A percentile compares a stretch with the other conserved stretches of the same genome.
Conservation (phyloP, 2,113 vertebrate species). For the Cariama cristata region DNA sequence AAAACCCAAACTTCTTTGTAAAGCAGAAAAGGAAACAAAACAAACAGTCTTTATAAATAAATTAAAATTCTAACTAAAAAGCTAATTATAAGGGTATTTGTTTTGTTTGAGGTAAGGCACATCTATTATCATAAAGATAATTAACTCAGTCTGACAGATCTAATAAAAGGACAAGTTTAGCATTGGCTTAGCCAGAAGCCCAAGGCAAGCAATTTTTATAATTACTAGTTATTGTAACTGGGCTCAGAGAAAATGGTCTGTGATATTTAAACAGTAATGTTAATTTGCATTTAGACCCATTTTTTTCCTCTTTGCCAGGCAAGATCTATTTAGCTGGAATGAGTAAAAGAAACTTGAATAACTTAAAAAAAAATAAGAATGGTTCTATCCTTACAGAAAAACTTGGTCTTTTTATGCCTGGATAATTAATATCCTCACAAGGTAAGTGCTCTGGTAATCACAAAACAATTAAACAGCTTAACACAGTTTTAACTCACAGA, state of each 20-base stretch:
- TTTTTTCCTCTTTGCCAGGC: slow-evolving; percentile 60
- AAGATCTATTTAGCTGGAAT: slow-evolving; percentile 75
- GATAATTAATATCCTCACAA: slow-evolving; percentile 66
- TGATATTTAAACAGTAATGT: slow-evolving; percentile 86
- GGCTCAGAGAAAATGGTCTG: slow-evolving; percentile 85
- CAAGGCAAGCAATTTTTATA: slow-evolving; percentile 89
- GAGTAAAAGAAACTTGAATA: slow-evolving; percentile 72
- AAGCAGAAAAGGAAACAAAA: slow-evolving; percentile 72
- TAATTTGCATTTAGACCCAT: slow-evolving; percentile 84
- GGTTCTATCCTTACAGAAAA: slow-evolving; percentile 35
- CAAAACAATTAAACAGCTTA: slow-evolving; percentile 65
- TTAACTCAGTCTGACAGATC: slow-evolving; percentile 89
- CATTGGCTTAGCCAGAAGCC: slow-evolving; percentile 84
- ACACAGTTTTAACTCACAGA: not conserved
- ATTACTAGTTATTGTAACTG: slow-evolving; percentile 90
- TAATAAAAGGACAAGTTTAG: slow-evolving; percentile 88
- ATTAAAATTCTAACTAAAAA: slow-evolving; percentile 86
- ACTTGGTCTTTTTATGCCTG: slow-evolving; percentile 41
- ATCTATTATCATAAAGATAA: slow-evolving; percentile 91
- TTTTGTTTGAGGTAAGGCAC: slow-evolving; percentile 89
- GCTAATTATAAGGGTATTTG: slow-evolving; percentile 88
- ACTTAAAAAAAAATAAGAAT: slow-evolving; percentile 38
- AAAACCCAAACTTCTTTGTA: slow-evolving; percentile 19
- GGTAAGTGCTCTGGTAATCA: slow-evolving; percentile 55
- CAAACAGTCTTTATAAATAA: slow-evolving; percentile 84